phyloP scores from a whole-genome alignment of 2,113 vertebrate genomes.

The Stegastes partitus region DNA sequence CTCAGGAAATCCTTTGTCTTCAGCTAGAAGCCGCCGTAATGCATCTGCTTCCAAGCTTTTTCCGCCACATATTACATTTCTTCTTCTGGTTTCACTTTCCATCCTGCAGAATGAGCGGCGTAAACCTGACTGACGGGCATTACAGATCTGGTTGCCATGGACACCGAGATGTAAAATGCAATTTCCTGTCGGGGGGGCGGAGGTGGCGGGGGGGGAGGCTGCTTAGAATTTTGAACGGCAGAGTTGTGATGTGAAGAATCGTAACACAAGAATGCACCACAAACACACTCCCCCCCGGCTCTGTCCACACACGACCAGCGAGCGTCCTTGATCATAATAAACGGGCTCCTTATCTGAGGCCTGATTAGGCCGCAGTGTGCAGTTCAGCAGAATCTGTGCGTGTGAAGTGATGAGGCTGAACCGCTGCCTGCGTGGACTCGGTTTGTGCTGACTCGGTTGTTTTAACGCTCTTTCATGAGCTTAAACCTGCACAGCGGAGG shows the following conservation, averaged over 20 bases:
- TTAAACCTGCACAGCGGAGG: slow-evolving; percentile 52
- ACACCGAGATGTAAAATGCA: slow-evolving; percentile 58
- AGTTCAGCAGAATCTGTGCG: slow-evolving; percentile 47
- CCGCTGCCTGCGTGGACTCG: slow-evolving; percentile 54
- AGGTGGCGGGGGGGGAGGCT: background rate
- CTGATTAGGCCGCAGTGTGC: slow-evolving; percentile 35
- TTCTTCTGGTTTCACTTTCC: slow-evolving; percentile 8
- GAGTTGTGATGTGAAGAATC: slow-evolving; percentile 35
- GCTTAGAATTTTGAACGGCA: slow-evolving; percentile 14
- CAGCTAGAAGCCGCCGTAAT: background rate
- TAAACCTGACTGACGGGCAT: slow-evolving; percentile 52
- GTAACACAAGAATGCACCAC: background rate
- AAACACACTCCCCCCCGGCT: background rate
- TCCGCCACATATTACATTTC: background rate
- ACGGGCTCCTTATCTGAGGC: slow-evolving; percentile 41
- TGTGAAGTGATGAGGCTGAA: slow-evolving; percentile 52
- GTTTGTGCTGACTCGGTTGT: slow-evolving; percentile 51
- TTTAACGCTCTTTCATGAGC: slow-evolving; percentile 61
- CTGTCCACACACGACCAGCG: slow-evolving; percentile 5
- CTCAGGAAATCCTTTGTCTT: background rate
- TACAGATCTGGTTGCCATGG: slow-evolving; percentile 49
- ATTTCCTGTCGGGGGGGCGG: slow-evolving; percentile 44
- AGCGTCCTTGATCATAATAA: slow-evolving; percentile 61
- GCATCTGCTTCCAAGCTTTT: background rate
- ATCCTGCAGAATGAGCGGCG: slow-evolving; percentile 12